Evolutionary conservation across 2,113 vertebrate genomes (phyloP), one percentile per base, ranked within the genome.

Genomic region (Siniperca knerii): DNA sequence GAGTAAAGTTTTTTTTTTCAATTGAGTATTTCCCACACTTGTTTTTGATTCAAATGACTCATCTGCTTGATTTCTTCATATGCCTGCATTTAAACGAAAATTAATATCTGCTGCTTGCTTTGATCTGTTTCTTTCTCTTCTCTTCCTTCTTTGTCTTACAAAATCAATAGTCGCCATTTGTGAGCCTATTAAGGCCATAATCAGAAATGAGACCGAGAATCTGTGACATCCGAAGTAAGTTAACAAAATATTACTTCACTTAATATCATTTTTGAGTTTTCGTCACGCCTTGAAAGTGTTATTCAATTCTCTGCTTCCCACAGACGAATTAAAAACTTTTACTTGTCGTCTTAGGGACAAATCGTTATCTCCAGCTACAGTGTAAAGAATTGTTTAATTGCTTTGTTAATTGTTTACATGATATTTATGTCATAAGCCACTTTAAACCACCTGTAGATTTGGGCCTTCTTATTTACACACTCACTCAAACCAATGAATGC

Each of bases 381-480:
- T 9, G 23, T 21, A 54, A 73, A 79, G 12, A 46, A 67, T 13
- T 29, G 10, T 79, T 74, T 15, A 57, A 29, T 20, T 37, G 33
- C 33, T 69, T 75, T 42, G 1, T 18, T 37, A 70, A 35, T 66
- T 81, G n/a, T 79, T 74, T 20, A 71, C 40, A 67, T 79, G 3
- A 4, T 50, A 65, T 69, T 78, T 40, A 46, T 57, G 29, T 65
- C 2, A 0, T 18, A 6, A 29, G 16, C 2, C 33, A 40, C 61
- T 33, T 62, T 1, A 1, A 48, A 40, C 64, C 29, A 73, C 72
- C 57, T 75, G 80, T 65, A 66, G 60, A 57, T 81, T 68, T 66
- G 50, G 42, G 71, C 82, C 75, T 62, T 67, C n/a, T 29, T 60
- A 40, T 75, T 66, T n/a, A 55, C 57, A 78, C 15, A 72, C 37